Base-by-base conservation (phyloP, 2,888 invertebrate species). In the Micropterix aruncella region DNA sequence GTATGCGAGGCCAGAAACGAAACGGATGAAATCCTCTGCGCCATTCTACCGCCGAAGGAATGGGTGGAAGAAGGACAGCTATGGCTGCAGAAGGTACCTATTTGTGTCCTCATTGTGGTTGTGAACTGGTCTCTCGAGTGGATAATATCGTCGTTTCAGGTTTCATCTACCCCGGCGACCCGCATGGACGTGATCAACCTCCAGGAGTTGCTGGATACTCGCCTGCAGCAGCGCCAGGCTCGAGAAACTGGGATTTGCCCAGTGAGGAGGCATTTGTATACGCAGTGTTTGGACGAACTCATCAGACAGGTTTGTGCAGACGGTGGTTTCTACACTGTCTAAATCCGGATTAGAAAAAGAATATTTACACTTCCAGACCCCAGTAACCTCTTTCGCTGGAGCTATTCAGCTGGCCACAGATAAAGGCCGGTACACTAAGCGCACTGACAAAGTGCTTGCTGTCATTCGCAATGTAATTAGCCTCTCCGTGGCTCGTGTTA, bases 201-300 rank as follows among this genome's bases (percentile, higher is more conserved):
- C 14, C 95, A 96, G 67, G 95, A 97, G 63, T 91, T 92, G 69
- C 68, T 99, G 41, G 96, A 97, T 61, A 86, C 88, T 56, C 78
- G 84, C 50, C 67, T 95, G 43, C 88, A 91, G 57, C 88, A 90
- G 59, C 73, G 87, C n/a, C 89, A 94, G 63, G 96, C 97, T 1
- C 74, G 94, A 51, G 95, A 95, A 68, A 94, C 94, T 1, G 96
- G 96, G 27, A 94, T 96, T 55, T 96, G 96, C 62, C 93, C 94
- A 0, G 85, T 94, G 43, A 76, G 96, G 41, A 73, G 95, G 43
- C 92, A 95, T 61, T 77, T 96, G 0, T 96, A 95, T 61, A 89
- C 92, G 0, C 95, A 96, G 63, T 95, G 94, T 61, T 95, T 95
- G 62, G 94, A 85, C 73, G 74, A 70, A 54, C 62, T 71, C 18